Evolutionary conservation across 2,888 invertebrate species (phyloP).

Genomic region (Eurytoma adleriae): DNA sequence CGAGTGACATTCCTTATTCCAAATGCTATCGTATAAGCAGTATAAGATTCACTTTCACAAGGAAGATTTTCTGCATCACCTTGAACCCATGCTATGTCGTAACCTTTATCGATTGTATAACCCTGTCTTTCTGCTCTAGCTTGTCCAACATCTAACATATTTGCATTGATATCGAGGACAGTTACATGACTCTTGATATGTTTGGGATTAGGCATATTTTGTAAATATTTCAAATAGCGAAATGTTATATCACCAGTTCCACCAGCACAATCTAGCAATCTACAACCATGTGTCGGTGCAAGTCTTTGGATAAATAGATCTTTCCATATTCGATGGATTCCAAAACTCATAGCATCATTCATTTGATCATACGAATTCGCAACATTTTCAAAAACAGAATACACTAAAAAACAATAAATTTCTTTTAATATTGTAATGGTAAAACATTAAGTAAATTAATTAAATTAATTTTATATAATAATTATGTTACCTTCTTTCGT

Average conservation of each 20-base stretch:
- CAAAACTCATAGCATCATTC: conserved; percentile 98
- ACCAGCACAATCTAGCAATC: conserved; percentile 96
- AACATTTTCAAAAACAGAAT: conserved; percentile 95
- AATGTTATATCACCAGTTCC: conserved; percentile 98
- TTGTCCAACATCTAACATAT: conserved; percentile 96
- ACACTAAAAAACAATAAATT: conserved; percentile 85
- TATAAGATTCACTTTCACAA: conserved; percentile 86
- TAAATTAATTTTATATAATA: background rate
- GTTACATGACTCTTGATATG: conserved; percentile 82
- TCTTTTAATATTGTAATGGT: too few relatives aligned
- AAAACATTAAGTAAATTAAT: too few relatives aligned
- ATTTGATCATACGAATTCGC: conserved; percentile 96
- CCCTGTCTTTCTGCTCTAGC: conserved; percentile 82
- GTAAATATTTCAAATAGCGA: conserved; percentile 86
- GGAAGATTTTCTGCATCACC: conserved; percentile 93
- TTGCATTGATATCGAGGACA: conserved; percentile 93
- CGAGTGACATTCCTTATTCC: conserved; percentile 97
- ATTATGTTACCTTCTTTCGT: conserved; percentile 84
- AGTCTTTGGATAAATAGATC: conserved; percentile 91
- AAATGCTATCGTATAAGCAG: conserved; percentile 97
- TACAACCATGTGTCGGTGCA: conserved; percentile 85
- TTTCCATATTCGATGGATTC: conserved; percentile 98
- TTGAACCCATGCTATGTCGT: conserved; percentile 82
- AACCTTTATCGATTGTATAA: conserved; percentile 77
- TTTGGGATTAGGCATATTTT: conserved; percentile 74